Conservation (phyloP, 2,113 vertebrate species). For the Amblyornis subalaris region DNA sequence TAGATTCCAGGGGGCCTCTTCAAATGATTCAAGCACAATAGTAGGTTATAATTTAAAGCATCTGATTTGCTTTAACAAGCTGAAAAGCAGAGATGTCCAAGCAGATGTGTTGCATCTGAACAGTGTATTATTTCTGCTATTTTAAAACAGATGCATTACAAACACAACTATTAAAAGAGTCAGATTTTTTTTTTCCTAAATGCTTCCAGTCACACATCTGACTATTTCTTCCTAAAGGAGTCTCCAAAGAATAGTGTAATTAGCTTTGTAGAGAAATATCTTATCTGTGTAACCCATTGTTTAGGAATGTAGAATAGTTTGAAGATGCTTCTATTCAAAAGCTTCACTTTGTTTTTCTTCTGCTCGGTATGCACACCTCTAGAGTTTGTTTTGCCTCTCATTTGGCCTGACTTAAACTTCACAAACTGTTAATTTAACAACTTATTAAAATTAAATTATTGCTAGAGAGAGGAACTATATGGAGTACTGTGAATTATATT, state of each 20-base stretch:
- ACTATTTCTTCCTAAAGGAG: background rate
- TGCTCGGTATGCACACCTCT: background rate
- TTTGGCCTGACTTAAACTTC: background rate
- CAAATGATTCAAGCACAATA: conserved; percentile 1
- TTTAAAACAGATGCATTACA: conserved; percentile 18
- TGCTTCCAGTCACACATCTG: background rate
- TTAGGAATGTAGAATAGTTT: background rate
- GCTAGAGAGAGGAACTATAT: background rate
- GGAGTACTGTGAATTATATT: background rate
- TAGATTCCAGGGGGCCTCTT: background rate
- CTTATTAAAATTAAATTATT: background rate
- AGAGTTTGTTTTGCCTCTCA: background rate
- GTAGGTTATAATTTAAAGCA: background rate
- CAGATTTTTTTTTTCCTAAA: conserved; percentile 1
- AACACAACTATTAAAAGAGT: background rate
- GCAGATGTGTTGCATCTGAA: conserved; percentile 22
- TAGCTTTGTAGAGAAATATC: background rate
- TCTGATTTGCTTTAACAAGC: background rate
- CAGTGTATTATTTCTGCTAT: conserved; percentile 1
- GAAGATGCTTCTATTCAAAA: background rate
- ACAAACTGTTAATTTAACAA: background rate
- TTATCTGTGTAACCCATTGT: background rate
- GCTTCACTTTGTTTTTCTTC: background rate
- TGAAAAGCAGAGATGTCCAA: background rate
- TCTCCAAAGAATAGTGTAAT: background rate